These are phyloP conservation scores for Aradophagus sp. DNA, from an alignment of 1,140 invertebrate genomes.

Conservation along the genomic window DNA sequence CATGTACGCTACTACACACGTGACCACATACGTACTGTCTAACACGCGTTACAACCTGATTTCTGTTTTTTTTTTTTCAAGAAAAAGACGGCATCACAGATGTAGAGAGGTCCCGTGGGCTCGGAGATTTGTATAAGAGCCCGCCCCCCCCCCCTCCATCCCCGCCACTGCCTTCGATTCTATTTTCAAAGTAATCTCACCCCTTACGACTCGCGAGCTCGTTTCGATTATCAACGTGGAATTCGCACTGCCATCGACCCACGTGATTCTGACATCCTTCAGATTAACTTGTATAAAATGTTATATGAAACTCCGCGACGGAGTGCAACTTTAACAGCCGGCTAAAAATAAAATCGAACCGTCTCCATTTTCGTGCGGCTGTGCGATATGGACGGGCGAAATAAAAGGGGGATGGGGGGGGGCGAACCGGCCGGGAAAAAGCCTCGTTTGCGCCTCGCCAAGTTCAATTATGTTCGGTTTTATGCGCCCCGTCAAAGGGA, in stretches of 20 bases:
- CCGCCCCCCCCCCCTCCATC: too few species aligned
- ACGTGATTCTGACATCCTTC: slow-evolving; percentile 66
- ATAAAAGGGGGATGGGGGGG: slow-evolving; percentile 11
- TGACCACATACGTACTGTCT: too few species aligned
- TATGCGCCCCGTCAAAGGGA: slow-evolving; percentile 12
- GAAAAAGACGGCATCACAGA: too few species aligned
- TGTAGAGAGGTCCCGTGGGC: too few species aligned
- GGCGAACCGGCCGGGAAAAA: slow-evolving; percentile 15
- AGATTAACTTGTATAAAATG: slow-evolving; percentile 58
- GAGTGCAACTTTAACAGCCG: slow-evolving; percentile 30
- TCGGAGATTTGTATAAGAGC: too few species aligned
- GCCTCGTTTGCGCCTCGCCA: slow-evolving; percentile 2
- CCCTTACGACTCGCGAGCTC: slow-evolving; percentile 50
- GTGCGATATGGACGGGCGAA: not conserved
- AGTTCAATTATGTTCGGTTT: slow-evolving; percentile 31
- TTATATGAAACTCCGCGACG: slow-evolving; percentile 58
- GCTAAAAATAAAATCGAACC: slow-evolving; percentile 35
- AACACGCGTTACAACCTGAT: too few species aligned
- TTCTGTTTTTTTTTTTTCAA: too few species aligned
- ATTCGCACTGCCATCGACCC: slow-evolving; percentile 56
- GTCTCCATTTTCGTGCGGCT: too few species aligned
- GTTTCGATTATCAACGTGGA: slow-evolving; percentile 51
- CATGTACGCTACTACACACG: too few species aligned
- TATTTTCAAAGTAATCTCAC: slow-evolving; percentile 47
- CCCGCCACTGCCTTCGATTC: slow-evolving; percentile 45